phyloP scores from a whole-genome alignment of 1,140 invertebrate species.

The Holotrichia oblita region DNA sequence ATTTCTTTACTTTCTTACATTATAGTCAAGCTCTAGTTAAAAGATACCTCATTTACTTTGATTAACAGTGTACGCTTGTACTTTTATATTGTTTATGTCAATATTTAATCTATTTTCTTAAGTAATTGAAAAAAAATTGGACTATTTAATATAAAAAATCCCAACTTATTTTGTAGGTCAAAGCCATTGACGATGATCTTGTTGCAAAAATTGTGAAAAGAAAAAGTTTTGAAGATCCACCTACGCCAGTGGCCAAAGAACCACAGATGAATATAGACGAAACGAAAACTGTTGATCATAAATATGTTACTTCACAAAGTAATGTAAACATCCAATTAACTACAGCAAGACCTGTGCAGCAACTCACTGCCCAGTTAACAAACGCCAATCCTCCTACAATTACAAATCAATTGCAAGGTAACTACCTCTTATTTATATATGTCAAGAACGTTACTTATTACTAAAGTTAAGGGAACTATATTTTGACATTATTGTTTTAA shows the following conservation, averaged over 20 bases:
- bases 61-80: no score
- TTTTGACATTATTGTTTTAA: no score
- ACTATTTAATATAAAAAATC: no score
- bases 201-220: not conserved
- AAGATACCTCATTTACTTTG: no score
- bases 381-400: conserved; percentile 24
- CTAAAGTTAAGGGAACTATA: no score
- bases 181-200: not conserved
- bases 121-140: no score
- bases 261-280: conserved; percentile 51
- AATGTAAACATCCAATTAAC: conserved; percentile 62
- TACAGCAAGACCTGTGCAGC: conserved; percentile 63
- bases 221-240: conserved; percentile 24
- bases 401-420: conserved; percentile 23
- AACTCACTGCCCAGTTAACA: conserved; percentile 59
- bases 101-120: no score
- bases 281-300: conserved; percentile 43
- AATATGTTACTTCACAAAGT: conserved; percentile 39
- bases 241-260: conserved; percentile 26
- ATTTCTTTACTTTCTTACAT: no score
- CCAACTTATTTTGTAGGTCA: not conserved
- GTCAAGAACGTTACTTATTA: not conserved
- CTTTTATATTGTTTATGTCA: not conserved
- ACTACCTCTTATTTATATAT: not conserved
- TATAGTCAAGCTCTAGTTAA: no score